Conservation (phyloP, 2,888 invertebrate genomes). For the Andrena bucephala region DNA sequence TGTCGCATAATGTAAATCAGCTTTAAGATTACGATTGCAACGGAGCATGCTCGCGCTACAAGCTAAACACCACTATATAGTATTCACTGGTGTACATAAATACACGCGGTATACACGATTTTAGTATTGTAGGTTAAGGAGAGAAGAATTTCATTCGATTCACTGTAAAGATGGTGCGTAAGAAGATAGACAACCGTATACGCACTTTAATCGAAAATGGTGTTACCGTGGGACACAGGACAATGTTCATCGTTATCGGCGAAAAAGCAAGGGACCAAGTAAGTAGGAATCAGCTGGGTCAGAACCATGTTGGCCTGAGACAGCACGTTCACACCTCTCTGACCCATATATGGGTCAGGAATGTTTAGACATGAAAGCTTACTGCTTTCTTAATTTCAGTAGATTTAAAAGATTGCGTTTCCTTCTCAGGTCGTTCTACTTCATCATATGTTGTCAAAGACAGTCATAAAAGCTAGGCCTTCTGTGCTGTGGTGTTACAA, state of each 20-base stretch:
- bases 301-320: too few species aligned
- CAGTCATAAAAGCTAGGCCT: conserved; percentile 96
- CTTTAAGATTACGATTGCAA: not conserved
- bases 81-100: not conserved
- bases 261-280: conserved; percentile 98
- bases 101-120: conserved; percentile 10
- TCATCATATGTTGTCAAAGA: conserved; percentile 98
- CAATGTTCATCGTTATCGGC: conserved; percentile 97
- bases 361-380: not conserved
- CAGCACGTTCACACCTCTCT: not conserved
- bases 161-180: conserved; percentile 91
- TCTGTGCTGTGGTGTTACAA: conserved; percentile 99
- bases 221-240: conserved; percentile 94
- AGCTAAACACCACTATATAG: not conserved
- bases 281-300: conserved; percentile 55
- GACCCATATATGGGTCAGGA: not conserved
- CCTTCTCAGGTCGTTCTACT: conserved; percentile 94
- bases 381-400: not conserved
- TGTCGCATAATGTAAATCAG: not conserved
- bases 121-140: conserved; percentile 17
- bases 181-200: conserved; percentile 98
- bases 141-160: not conserved
- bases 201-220: conserved; percentile 99
- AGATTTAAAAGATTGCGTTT: conserved; percentile 1
- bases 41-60: not conserved